These are phyloP conservation scores for Dynastes hyllus DNA, from an alignment of 2,888 invertebrate species.

Conservation along the genomic window DNA sequence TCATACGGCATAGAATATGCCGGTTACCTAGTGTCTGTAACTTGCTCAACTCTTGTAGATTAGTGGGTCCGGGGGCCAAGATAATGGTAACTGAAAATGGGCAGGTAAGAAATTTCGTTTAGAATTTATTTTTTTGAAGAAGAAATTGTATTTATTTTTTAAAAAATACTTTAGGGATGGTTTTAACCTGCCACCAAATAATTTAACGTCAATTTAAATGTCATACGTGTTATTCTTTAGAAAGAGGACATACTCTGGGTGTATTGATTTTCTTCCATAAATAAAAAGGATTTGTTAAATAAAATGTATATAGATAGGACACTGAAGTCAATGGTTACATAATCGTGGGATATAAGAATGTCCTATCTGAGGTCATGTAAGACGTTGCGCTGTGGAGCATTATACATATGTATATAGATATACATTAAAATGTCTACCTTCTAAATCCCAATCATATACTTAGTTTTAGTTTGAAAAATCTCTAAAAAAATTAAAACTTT, in stretches of 20 bases:
- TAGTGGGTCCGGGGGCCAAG: conserved; percentile 58
- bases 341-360: conserved; percentile 10
- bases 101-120: conserved; percentile 64
- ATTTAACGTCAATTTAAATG: no score
- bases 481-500: no score
- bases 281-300: neutral
- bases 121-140: neutral
- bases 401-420: no score
- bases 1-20: conserved; percentile 64
- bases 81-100: conserved; percentile 70
- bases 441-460: neutral
- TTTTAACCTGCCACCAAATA: neutral
- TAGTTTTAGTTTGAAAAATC: no score
- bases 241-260: no score
- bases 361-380: neutral
- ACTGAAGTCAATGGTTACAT: conserved; percentile 1
- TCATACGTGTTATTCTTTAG: no score
- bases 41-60: conserved; percentile 62
- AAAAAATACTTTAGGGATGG: neutral
- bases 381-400: no score
- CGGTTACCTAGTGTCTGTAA: conserved; percentile 62
- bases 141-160: neutral
- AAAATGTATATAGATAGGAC: neutral
- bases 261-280: neutral
- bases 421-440: neutral